phyloP scores from a whole-genome alignment of 2,888 invertebrate genomes.

The Coremacera marginata region DNA sequence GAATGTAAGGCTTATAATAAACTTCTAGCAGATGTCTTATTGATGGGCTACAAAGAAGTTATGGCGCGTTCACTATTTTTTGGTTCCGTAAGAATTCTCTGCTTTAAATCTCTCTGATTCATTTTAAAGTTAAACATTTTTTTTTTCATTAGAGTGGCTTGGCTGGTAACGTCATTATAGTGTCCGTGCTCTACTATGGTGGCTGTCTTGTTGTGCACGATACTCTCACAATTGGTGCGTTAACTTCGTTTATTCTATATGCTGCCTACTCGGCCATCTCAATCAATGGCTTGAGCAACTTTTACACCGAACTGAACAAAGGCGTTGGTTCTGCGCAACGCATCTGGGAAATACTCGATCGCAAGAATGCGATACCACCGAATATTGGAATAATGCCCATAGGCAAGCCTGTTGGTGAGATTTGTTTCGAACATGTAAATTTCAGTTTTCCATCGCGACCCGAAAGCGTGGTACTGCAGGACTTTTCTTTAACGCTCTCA shows the following conservation, averaged over 20 bases:
- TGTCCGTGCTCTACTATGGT: conserved; percentile 92
- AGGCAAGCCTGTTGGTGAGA: conserved; percentile 71
- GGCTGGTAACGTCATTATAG: conserved; percentile 89
- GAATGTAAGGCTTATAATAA: conserved; percentile 80
- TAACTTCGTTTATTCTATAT: conserved; percentile 94
- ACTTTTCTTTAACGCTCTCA: conserved; percentile 76
- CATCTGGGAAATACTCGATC: conserved; percentile 90
- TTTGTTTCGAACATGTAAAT: conserved; percentile 79
- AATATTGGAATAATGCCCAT: conserved; percentile 67
- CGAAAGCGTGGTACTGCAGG: conserved; percentile 74
- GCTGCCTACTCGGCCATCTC: conserved; percentile 94
- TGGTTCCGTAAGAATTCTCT: conserved; percentile 77
- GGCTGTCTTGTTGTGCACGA: conserved; percentile 88
- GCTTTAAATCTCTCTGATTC: not conserved
- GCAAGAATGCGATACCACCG: conserved; percentile 81
- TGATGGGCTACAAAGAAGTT: conserved; percentile 88
- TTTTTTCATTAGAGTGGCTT: conserved; percentile 78
- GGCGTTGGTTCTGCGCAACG: conserved; percentile 92
- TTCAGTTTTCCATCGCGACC: conserved; percentile 81
- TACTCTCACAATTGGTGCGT: conserved; percentile 83
- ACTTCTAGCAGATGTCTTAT: conserved; percentile 79
- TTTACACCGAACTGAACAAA: conserved; percentile 94
- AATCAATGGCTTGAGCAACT: conserved; percentile 88
- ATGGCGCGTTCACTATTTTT: conserved; percentile 90
- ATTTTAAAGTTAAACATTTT: not conserved